Base-by-base conservation (phyloP, 2,888 invertebrate species). In the Caenorhabditis sp. region DNA sequence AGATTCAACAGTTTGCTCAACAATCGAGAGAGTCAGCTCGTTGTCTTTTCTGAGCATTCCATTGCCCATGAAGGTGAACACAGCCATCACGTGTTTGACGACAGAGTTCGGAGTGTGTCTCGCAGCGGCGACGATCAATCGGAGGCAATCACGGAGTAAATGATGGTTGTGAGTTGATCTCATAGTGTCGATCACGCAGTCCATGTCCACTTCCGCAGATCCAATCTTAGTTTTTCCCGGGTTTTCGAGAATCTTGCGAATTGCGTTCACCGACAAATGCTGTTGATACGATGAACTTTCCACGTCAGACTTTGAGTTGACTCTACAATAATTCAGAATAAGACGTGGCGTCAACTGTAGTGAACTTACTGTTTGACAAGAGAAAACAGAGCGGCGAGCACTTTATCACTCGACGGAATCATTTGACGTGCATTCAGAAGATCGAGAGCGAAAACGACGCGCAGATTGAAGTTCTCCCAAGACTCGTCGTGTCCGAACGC, bases 41-140 rank as follows among this genome's bases (percentile, higher is more conserved):
- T 87, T 87, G 75, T 87, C 87, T 66, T 83, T 85, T 22, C 81
- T 53, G 1, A 97, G 91, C 9, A 98, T 93, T 0, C 95, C 95
- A 0, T 94, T 94, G 0, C 98, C 98, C 93, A 99, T 95, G 88
- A 98, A 99, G 0, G 97, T 96, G 89, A 99, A 99, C 84, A 99
- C 94, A 22, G 95, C 93, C 93, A 98, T 96, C 3, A 96, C 94
- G 86, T 96, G 95, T 88, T 95, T 94, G 15, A 97, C 90, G 0
- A 98, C 95, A 90, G 94, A 93, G 59, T 89, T 89, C 90, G 95
- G 95, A 68, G 94, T 92, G 87, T 94, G 92, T 27, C 92, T 92
- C 0, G 95, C 94, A 13, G 94, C 93, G 68, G 93, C 92, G 0
- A 94, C 93, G 1, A 98, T 91, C 0, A 97, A 91, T 30, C 95